Evolutionary conservation across 2,888 invertebrate species (phyloP).

Genomic region (Drosophila mettleri): DNA sequence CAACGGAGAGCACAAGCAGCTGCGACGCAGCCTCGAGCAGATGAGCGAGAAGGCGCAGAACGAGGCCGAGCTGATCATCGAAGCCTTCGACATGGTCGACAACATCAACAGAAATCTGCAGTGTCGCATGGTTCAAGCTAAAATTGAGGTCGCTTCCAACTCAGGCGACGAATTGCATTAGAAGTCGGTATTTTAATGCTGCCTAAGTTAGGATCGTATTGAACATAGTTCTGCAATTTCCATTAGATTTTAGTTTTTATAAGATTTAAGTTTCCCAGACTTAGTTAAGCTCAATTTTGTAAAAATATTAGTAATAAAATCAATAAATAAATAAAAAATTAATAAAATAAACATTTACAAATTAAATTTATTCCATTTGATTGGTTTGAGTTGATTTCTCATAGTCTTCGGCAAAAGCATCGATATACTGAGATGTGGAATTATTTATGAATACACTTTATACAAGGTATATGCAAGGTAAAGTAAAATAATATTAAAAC

Average conservation of each 20-base stretch:
- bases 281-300: neutral
- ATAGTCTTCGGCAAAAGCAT: too few species aligned
- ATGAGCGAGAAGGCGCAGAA: constrained; percentile 49
- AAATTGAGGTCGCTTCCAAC: neutral
- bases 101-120: constrained; percentile 61
- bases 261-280: neutral
- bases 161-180: constrained; percentile 30
- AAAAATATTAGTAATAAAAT: too few species aligned
- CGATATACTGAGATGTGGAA: too few species aligned
- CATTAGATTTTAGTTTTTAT: neutral
- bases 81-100: constrained; percentile 71
- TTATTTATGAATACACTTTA: too few species aligned
- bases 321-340: neutral
- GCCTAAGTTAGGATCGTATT: neutral
- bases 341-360: neutral
- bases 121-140: constrained; percentile 14
- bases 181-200: neutral
- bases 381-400: too few species aligned
- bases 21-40: constrained; percentile 51
- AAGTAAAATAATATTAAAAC: too few species aligned
- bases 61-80: constrained; percentile 64
- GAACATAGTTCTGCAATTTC: constrained; percentile 78
- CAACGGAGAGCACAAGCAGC: constrained; percentile 58
- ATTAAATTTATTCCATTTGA: neutral
- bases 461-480: too few species aligned